Base-by-base conservation (phyloP, 1,140 invertebrate species). In the Anastrepha ludens region DNA sequence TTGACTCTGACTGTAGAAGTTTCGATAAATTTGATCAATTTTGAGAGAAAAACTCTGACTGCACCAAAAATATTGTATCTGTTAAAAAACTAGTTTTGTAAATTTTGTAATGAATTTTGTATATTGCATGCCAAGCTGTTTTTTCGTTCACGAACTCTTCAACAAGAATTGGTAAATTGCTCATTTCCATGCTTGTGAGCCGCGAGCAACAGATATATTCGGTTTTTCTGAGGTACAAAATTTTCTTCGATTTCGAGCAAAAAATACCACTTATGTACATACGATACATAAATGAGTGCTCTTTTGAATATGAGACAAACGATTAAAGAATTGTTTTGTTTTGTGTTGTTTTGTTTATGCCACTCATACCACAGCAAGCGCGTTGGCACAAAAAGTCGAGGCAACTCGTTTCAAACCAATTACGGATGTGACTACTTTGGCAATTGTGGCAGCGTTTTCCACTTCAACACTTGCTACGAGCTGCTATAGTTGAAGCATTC, bases 351-450 rank as follows among this genome's bases (percentile, higher is more conserved):
- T 17, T 17, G 8, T 17, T 62, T n/a, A 9, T 17, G 9, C 15
- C n/a, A 62, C 15, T 62, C 60, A 62, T 62, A 13, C 50, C 50
- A 55, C 6, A 55, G 50, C 50, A 8, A 8, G 50, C 44, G 44
- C 7, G 5, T 29, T 29, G 13, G 39, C 41, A 74, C 17, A 17
- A 47, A 74, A 74, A 55, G 50, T 41, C 44, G 39, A 29, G 29
- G 39, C n/a, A 81, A 55, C 74, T 47, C 70, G 44, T 47, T 74
- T 13, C n/a, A 55, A 81, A 81, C 74, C 74, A 81, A 81, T 81
- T 81, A 81, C 74, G 74, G 74, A 81, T 81, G 74, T 81, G 74
- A 20, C 50, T 20, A 81, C 47, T 81, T 55, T 81, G 50, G 47
- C 74, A 81, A 41, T 47, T 81, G n/a, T 44, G 29, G 44, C 29